Evolutionary conservation across 2,113 vertebrate genomes (phyloP).

Genomic region (Oncorhynchus kisutch): DNA sequence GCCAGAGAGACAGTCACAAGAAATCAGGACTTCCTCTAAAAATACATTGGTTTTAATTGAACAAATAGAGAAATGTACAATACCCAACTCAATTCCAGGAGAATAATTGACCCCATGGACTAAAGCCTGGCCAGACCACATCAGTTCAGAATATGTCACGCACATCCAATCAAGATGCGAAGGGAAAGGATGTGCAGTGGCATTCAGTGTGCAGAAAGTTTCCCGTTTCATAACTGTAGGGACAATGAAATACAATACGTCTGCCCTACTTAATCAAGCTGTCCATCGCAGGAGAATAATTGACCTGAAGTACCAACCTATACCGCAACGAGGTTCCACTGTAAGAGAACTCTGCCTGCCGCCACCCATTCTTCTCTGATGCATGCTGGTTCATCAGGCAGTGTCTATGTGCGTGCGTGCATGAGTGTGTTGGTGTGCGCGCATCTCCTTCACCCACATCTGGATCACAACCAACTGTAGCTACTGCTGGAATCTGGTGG

Average conservation of each 20-base stretch:
- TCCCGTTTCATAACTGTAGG: not conserved
- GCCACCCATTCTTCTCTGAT: conserved; percentile 13
- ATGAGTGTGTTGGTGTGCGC: conserved; percentile 11
- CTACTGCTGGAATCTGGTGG: conserved; percentile 28
- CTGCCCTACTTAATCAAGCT: not conserved
- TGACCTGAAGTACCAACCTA: not conserved
- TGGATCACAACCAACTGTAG: conserved; percentile 25
- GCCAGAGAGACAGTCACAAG: too few species aligned
- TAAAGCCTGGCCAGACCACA: too few species aligned
- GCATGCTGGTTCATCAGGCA: not conserved
- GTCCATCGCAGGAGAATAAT: not conserved
- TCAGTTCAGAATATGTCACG: too few species aligned
- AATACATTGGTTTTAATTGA: not conserved
- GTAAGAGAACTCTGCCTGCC: not conserved
- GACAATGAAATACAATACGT: not conserved
- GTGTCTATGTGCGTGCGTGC: too few species aligned
- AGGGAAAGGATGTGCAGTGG: too few species aligned
- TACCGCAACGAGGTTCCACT: too few species aligned
- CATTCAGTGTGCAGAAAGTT: too few species aligned
- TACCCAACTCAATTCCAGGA: not conserved
- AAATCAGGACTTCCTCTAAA: not conserved
- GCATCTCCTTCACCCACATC: conserved; percentile 41
- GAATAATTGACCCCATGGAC: not conserved
- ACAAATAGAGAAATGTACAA: not conserved
- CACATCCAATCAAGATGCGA: too few species aligned